Base-by-base conservation (phyloP, 2,113 vertebrate species). In the Festucalex cinctus region DNA sequence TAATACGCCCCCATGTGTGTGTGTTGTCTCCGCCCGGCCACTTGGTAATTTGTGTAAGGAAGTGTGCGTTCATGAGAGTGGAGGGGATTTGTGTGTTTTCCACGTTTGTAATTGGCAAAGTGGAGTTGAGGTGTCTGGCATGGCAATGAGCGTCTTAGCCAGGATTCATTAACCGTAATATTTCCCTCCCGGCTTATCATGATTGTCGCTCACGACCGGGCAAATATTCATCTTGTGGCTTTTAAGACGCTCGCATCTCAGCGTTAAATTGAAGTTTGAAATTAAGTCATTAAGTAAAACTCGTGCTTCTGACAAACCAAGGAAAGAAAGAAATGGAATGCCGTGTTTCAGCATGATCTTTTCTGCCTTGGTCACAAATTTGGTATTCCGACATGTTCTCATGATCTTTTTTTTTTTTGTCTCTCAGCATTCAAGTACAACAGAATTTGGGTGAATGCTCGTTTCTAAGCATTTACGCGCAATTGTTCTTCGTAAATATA, bases 101-200 rank as follows among this genome's bases (percentile, higher is more conserved):
- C 41, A 36, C 43, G 53, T 53, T 68, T 54, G 48, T 66, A 71
- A 81, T 74, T 63, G 70, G 20, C 35, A 13, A 44, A 46, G n/a
- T 17, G 24, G 41, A 37, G 28, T 41, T 83, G 81, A 82, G 83
- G 73, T 76, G 83, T 81, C 74, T 73, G 58, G 85, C 83, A 85
- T 86, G 67, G 65, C 78, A 78, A 87, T 85, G 63, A 83, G 77
- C 67, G 64, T 68, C 57, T 86, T 80, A 76, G 44, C 68, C 65
- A 35, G 82, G 75, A 85, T 85, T 81, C 60, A 86, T 86, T 80
- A 75, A 58, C 65, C 63, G 20, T 65, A 58, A 69, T 83, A 73
- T 81, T 85, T 79, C 17, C 62, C 70, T 75, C 63, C 73, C 67
- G 66, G 57, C 57, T 77, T 79, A 81, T 77, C 77, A 59, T n/a